Percentiles rank a stretch among this genome's conserved stretches.
These are phyloP conservation scores for Crossaster papposus DNA, from an alignment of 53 echinoderm and acorn worm species.

Conservation along the genomic window DNA sequence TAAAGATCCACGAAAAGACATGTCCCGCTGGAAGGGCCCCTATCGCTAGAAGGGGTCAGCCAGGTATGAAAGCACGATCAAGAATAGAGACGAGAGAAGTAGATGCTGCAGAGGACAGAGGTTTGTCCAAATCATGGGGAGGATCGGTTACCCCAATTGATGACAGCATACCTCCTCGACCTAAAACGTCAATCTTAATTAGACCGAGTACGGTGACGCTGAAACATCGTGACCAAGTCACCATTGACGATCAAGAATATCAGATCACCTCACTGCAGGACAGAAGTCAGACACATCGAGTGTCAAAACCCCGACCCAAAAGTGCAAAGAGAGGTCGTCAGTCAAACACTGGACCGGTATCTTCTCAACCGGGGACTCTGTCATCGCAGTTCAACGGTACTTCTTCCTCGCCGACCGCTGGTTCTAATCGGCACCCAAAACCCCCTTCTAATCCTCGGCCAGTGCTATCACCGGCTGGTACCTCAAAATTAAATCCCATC, in stretches of 20 bases:
- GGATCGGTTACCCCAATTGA: slow-evolving; percentile 47
- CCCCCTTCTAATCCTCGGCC: slow-evolving; percentile 50
- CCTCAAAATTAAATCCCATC: slow-evolving; percentile 35
- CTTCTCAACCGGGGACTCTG: slow-evolving; percentile 10
- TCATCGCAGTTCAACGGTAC: not conserved
- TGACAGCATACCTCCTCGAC: slow-evolving; percentile 46
- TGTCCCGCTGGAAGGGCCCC: slow-evolving; percentile 38
- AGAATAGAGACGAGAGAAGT: slow-evolving; percentile 23
- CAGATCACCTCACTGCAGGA: not conserved
- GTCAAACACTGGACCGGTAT: slow-evolving; percentile 8
- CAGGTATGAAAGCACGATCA: slow-evolving; percentile 18
- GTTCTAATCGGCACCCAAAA: slow-evolving; percentile 17
- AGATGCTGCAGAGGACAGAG: not conserved
- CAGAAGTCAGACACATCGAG: not conserved
- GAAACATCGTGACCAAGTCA: slow-evolving; percentile 70
- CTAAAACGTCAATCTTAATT: slow-evolving; percentile 80
- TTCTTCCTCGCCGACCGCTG: slow-evolving; percentile 8
- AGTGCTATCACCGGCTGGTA: not conserved
- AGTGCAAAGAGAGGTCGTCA: slow-evolving; percentile 47
- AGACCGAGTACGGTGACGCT: slow-evolving; percentile 88
- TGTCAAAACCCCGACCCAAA: slow-evolving; percentile 21
- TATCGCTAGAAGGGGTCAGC: not conserved
- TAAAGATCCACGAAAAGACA: slow-evolving; percentile 60
- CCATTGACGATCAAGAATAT: slow-evolving; percentile 50
- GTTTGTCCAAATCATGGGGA: slow-evolving; percentile 73